Evolutionary conservation across 2,113 vertebrate species (phyloP), one percentile per base, ranked within the genome.

Genomic region (Echinops telfairi): DNA sequence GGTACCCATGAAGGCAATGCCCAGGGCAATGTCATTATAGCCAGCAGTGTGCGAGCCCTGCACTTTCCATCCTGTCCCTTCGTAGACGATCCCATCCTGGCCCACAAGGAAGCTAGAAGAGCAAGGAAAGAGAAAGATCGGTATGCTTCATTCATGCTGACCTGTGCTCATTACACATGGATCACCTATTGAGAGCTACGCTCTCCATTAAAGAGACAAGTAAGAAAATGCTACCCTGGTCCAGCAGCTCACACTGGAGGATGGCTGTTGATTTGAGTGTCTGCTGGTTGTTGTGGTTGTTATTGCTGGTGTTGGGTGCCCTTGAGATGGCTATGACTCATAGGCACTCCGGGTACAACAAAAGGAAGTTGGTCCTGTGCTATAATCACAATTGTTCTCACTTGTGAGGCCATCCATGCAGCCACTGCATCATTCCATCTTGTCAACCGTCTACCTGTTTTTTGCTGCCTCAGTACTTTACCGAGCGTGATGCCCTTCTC

Each of bases 41-140:
- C 95, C 95, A 36, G 92, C 95, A 22, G 97, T 93, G 53, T 97
- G 98, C 15, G 98, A 98, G 1, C 98, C 98, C 0, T 98, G 93
- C 38, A 97, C 87, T 33, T 96, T 97, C 98, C 98, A 99, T 70
- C 98, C 98, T n/a, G 98, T 97, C 1, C 98, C 98, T 96, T 99
- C 98, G 47, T 98, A 99, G 90, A 98, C 62, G 1, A 86, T 94
- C 0, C 98, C 98, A 43, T 98, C 98, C 83, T 94, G 97, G 40
- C 97, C 98, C 9, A 99, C 94, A 0, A 99, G 97, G 94, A 99
- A 98, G 95, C 98, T 99, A 6, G n/a, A 60, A 9, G n/a, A 60
- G 33, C 33, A 36, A 71, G 25, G 20, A 22, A 25, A 92, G 57
- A 71, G 3, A 9, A 38, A 90, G 3, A 53, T 79, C 11, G 71